phyloP scores from a whole-genome alignment of 2,797 vertebrate genomes.

The Threskiornis aethiopicus region DNA sequence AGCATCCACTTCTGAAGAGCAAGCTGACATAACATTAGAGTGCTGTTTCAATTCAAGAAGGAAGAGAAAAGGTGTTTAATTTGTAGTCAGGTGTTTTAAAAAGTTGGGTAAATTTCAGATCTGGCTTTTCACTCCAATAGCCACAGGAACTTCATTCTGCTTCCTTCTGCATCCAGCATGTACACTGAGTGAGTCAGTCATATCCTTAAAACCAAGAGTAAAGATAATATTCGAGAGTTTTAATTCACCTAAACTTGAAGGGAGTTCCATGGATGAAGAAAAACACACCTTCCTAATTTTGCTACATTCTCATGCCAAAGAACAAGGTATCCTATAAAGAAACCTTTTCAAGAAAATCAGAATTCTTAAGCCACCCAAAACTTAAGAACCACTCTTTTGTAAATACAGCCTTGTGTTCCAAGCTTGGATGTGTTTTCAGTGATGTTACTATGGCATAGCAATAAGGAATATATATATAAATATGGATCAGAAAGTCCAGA shows the following conservation, averaged over 20 bases:
- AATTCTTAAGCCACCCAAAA: not conserved
- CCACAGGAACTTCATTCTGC: not conserved
- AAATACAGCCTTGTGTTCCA: no score
- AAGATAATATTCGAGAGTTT: not conserved
- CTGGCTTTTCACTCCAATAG: not conserved
- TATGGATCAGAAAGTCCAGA: no score
- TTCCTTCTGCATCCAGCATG: not conserved
- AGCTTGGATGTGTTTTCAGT: no score
- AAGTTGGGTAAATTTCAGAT: not conserved
- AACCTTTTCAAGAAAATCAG: not conserved
- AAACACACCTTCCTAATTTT: not conserved
- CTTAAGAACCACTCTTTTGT: not conserved
- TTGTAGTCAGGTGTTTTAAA: not conserved
- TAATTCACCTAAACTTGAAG: not conserved
- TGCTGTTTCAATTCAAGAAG: not conserved
- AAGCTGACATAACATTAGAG: not conserved
- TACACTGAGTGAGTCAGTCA: not conserved
- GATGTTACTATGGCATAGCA: no score
- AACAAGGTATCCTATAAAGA: not conserved
- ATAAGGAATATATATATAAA: no score
- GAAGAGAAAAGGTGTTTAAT: not conserved
- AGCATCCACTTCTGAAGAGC: not conserved
- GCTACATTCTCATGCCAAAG: not conserved
- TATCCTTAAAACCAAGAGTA: not conserved
- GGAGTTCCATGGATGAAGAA: not conserved